These are phyloP conservation scores for Chironomus tentans DNA, from an alignment of 2,888 invertebrate species.

Conservation along the genomic window DNA sequence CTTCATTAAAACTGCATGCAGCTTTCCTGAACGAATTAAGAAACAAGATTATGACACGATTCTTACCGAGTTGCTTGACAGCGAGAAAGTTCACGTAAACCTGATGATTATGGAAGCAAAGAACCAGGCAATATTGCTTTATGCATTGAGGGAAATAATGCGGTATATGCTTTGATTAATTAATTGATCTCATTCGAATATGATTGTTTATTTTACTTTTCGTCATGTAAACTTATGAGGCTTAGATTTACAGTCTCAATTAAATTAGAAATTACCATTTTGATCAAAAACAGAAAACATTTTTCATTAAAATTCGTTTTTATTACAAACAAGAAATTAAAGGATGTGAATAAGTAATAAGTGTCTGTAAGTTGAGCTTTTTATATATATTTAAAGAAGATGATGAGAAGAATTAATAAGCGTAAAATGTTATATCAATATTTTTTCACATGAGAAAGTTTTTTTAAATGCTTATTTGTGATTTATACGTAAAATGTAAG, in stretches of 20 bases:
- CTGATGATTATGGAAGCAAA: constrained; percentile 79
- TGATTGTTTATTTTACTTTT: neutral
- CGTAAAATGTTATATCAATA: neutral
- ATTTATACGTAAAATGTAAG: no score
- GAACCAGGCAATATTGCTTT: constrained; percentile 76
- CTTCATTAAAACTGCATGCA: constrained; percentile 78
- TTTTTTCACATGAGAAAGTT: neutral
- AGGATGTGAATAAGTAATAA: neutral
- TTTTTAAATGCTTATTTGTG: neutral
- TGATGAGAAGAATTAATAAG: neutral
- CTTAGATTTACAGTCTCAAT: neutral
- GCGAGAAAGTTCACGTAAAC: constrained; percentile 81
- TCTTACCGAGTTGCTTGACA: constrained; percentile 72
- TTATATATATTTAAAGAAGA: neutral
- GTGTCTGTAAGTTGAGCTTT: neutral
- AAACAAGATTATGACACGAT: constrained; percentile 71
- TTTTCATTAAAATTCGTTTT: no score
- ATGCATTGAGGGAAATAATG: constrained; percentile 59
- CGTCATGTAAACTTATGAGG: no score
- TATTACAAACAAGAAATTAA: neutral
- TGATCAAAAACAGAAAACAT: no score
- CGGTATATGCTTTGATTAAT: neutral
- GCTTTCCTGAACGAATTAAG: constrained; percentile 73
- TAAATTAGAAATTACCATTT: no score
- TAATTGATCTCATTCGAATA: neutral